These are phyloP conservation scores for Tachina lurida DNA, from an alignment of 2,888 invertebrate species.

Conservation along the genomic window DNA sequence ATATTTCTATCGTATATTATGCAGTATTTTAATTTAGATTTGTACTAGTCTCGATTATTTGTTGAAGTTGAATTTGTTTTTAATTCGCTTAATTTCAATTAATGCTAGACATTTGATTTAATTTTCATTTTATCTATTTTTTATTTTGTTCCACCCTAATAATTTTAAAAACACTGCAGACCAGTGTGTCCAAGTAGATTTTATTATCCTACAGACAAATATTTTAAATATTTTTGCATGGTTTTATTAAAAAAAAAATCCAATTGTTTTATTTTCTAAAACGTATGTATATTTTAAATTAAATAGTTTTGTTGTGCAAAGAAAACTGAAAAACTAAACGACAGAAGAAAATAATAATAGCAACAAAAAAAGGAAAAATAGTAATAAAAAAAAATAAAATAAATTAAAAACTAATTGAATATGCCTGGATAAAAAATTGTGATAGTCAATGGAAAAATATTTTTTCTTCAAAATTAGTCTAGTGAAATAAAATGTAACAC, in stretches of 20 bases:
- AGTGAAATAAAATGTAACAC: neutral
- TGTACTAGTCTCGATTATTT: no score
- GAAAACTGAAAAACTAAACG: neutral
- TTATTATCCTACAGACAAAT: slow-evolving; percentile 20
- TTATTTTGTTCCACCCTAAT: neutral
- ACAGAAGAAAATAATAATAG: neutral
- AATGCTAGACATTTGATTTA: neutral
- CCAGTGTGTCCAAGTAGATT: neutral
- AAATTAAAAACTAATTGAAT: slow-evolving; percentile 37
- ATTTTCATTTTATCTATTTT: neutral
- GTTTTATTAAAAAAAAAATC: slow-evolving; percentile 30
- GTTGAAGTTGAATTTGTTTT: no score
- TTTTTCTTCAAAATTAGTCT: neutral
- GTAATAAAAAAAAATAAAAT: neutral
- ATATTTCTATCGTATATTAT: no score
- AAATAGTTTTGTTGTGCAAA: neutral
- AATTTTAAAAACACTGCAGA: neutral
- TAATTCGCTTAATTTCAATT: no score
- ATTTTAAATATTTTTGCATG: slow-evolving; percentile 2
- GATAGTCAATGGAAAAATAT: neutral
- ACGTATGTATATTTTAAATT: slow-evolving; percentile 12
- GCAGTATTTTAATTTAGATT: no score
- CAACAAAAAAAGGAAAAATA: neutral
- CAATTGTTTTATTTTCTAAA: slow-evolving; percentile 36
- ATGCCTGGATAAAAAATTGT: neutral